Conservation (phyloP, 2,888 invertebrate genomes). For the Oscheius sp. region DNA sequence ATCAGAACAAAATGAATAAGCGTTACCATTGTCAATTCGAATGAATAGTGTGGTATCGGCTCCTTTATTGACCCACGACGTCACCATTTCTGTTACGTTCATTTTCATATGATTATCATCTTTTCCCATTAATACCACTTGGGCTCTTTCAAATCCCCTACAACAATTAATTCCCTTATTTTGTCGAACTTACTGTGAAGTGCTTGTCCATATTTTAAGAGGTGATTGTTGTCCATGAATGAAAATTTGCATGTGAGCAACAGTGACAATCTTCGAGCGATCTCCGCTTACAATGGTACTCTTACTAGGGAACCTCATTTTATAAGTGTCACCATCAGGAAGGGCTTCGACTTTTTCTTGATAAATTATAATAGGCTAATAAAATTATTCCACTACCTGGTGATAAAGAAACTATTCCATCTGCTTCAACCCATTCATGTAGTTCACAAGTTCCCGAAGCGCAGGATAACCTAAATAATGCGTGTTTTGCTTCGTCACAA, state of each 20-base stretch:
- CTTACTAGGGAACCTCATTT: conserved; percentile 25
- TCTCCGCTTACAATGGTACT: background rate
- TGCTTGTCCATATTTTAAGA: conserved; percentile 19
- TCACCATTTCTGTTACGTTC: conserved; percentile 21
- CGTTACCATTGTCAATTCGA: conserved; percentile 13
- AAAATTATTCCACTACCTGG: conserved; percentile 14
- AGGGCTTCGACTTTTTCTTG: conserved; percentile 22
- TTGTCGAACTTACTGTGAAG: background rate
- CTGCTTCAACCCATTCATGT: conserved; percentile 27
- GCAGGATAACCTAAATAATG: conserved; percentile 14
- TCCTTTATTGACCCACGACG: background rate
- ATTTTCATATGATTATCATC: conserved; percentile 14
- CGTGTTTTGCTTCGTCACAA: background rate
- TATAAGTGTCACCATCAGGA: conserved; percentile 23
- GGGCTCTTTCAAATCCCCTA: conserved; percentile 24
- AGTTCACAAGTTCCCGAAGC: conserved; percentile 23
- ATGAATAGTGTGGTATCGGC: conserved; percentile 5
- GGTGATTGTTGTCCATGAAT: conserved; percentile 11
- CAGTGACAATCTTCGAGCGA: background rate
- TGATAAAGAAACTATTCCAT: conserved; percentile 29
- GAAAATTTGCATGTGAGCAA: conserved; percentile 26
- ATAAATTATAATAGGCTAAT: background rate
- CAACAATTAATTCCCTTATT: background rate
- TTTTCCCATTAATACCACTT: conserved; percentile 13
- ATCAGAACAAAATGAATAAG: background rate